phyloP scores from a whole-genome alignment of 1,140 invertebrate species.

The Diachasmimorpha longicaudata region DNA sequence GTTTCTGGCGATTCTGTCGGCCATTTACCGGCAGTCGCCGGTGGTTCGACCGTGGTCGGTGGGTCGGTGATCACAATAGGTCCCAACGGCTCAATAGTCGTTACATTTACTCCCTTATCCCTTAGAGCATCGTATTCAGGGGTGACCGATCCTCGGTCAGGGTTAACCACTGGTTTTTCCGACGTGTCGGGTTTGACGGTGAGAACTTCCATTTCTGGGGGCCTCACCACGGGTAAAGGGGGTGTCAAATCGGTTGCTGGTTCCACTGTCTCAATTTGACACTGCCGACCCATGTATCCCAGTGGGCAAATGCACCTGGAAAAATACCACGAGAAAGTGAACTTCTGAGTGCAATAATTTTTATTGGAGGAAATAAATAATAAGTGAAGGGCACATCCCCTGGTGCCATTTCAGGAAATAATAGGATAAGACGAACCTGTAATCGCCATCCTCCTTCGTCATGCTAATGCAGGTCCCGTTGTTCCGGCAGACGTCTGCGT shows the following conservation, averaged over 20 bases:
- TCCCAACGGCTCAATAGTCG: constrained; percentile 44
- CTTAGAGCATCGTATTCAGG: constrained; percentile 16
- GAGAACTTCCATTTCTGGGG: neutral
- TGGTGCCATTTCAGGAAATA: neutral
- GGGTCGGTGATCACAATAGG: constrained; percentile 52
- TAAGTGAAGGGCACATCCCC: no score
- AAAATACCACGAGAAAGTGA: neutral
- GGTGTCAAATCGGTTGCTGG: constrained; percentile 54
- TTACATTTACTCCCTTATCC: constrained; percentile 24
- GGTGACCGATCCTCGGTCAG: no score
- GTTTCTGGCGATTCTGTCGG: constrained; percentile 49
- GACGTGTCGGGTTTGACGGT: constrained; percentile 13
- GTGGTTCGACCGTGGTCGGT: constrained; percentile 43
- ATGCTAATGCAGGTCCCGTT: constrained; percentile 80
- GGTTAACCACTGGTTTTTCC: constrained; percentile 8
- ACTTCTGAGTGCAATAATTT: no score
- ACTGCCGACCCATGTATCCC: constrained; percentile 56
- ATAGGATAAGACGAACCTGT: no score
- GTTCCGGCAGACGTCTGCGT: constrained; percentile 74
- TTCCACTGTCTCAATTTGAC: constrained; percentile 52
- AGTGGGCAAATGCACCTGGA: constrained; percentile 54
- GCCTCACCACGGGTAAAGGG: constrained; percentile 39
- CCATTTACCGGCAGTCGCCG: constrained; percentile 59
- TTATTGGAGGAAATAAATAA: no score
- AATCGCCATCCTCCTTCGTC: constrained; percentile 76